Conservation (phyloP, 2,113 vertebrate species). For the Notothenia coriiceps region DNA sequence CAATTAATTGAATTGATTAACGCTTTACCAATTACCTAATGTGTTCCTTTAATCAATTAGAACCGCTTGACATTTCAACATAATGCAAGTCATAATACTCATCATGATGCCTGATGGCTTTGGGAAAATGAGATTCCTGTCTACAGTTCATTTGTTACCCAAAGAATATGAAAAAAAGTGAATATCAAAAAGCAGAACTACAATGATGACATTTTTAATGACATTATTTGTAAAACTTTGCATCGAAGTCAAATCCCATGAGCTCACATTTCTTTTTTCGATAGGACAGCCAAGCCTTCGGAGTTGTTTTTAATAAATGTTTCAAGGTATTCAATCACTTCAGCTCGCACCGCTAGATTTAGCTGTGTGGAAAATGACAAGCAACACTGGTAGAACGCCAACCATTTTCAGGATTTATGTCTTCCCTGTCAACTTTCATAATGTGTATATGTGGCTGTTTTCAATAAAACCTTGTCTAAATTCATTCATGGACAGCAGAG, state of each 20-base stretch:
- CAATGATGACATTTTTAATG: conserved; percentile 80
- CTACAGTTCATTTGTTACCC: background rate
- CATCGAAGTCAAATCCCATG: conserved; percentile 91
- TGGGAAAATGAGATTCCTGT: conserved; percentile 6
- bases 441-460: conserved; percentile 9
- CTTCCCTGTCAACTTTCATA: conserved; percentile 50
- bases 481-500: conserved; percentile 43
- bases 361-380: conserved; percentile 89
- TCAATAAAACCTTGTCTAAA: conserved; percentile 22
- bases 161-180: background rate
- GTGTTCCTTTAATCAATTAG: conserved; percentile 58
- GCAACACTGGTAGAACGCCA: conserved; percentile 88
- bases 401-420: conserved; percentile 68
- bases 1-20: conserved; percentile 53
- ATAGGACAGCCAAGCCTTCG: conserved; percentile 84
- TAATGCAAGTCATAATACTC: conserved; percentile 26
- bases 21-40: conserved; percentile 58
- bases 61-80: conserved; percentile 41
- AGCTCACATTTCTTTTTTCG: conserved; percentile 80
- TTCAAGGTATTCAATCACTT: conserved; percentile 84
- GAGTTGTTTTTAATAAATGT: conserved; percentile 41
- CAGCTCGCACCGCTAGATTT: conserved; percentile 86
- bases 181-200: conserved; percentile 54
- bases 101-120: conserved; percentile 23
- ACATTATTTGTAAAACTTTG: conserved; percentile 88